phyloP scores from a whole-genome alignment of 2,797 vertebrate genomes.

The Oceanodroma leucorhoa region DNA sequence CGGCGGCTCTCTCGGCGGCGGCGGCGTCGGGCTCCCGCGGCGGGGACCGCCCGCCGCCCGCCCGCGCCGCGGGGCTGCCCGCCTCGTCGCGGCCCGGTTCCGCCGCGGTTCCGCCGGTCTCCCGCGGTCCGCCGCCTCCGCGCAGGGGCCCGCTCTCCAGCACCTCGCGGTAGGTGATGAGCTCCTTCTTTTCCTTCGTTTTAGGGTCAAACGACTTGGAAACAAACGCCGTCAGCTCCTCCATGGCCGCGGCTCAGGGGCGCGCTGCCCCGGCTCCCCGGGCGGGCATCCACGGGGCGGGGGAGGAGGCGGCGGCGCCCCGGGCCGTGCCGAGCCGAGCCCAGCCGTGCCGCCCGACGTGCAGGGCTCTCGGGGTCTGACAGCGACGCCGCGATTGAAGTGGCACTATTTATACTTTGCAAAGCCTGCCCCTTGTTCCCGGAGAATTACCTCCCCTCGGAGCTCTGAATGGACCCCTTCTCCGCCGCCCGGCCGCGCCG shows the following conservation, averaged over 20 bases:
- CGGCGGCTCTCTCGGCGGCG: slow-evolving; percentile 85
- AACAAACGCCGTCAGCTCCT: slow-evolving; percentile 98
- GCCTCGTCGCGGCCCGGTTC: slow-evolving; percentile 86
- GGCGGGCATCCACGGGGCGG: slow-evolving; percentile 88
- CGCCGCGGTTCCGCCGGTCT: slow-evolving; percentile 73
- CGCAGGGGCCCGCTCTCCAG: slow-evolving; percentile 87
- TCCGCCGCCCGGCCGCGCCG: slow-evolving; percentile 37
- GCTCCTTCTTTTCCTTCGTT: slow-evolving; percentile 97
- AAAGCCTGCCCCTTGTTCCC: slow-evolving; percentile 93
- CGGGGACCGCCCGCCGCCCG: slow-evolving; percentile 81
- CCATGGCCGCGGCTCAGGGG: slow-evolving; percentile 83
- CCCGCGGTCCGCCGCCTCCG: slow-evolving; percentile 77
- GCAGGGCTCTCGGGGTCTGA: slow-evolving; percentile 88
- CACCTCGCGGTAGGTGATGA: slow-evolving; percentile 95
- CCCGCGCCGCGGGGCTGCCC: slow-evolving; percentile 79
- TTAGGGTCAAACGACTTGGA: slow-evolving; percentile 98
- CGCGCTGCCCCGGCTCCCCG: slow-evolving; percentile 62
- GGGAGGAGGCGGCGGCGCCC: background rate
- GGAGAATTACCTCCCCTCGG: slow-evolving; percentile 94
- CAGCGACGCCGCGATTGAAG: slow-evolving; percentile 89
- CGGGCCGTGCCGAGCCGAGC: background rate
- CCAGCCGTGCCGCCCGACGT: slow-evolving; percentile 42
- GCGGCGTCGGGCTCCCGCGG: slow-evolving; percentile 87
- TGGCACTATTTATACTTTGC: slow-evolving; percentile 99
- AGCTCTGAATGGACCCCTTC: slow-evolving; percentile 84